Evolutionary conservation across 37 sponge, comb jelly and placozoan species (phyloP).

Genomic region (Cliona cf. orientalis): DNA sequence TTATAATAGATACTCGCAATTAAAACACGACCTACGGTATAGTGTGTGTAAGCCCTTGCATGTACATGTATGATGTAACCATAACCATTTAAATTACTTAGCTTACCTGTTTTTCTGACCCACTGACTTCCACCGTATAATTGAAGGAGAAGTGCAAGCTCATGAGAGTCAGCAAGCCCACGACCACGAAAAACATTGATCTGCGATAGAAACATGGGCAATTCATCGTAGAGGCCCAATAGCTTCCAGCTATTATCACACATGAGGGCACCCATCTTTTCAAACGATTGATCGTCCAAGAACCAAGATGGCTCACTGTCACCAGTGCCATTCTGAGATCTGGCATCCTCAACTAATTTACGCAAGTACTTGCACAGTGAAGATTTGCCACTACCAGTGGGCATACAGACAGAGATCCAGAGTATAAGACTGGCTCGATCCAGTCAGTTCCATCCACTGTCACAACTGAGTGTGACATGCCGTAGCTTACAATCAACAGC

Average conservation of each 20-base stretch:
- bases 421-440: slow-evolving; percentile 33
- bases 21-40: no score
- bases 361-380: slow-evolving; percentile 15
- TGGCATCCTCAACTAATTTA: slow-evolving; percentile 2
- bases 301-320: slow-evolving; percentile 18
- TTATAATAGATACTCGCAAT: no score
- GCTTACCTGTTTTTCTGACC: no score
- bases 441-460: slow-evolving; percentile 5
- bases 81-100: no score
- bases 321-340: background rate
- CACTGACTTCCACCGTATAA: no score
- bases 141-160: no score
- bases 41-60: no score
- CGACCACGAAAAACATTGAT: no score
- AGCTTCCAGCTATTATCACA: slow-evolving; percentile 11
- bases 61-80: no score
- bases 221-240: slow-evolving; percentile 54
- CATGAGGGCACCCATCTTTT: slow-evolving; percentile 59
- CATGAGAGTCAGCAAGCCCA: no score
- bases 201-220: no score
- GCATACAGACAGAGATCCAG: slow-evolving; percentile 38
- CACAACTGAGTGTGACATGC: slow-evolving; percentile 27
- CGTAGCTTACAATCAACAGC: background rate
- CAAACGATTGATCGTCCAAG: slow-evolving; percentile 39
- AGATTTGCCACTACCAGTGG: slow-evolving; percentile 39